A percentile compares a stretch with the other conserved stretches of the same genome.
These are phyloP conservation scores for Danio choprae DNA, from an alignment of 2,797 vertebrate genomes.

Conservation along the genomic window DNA sequence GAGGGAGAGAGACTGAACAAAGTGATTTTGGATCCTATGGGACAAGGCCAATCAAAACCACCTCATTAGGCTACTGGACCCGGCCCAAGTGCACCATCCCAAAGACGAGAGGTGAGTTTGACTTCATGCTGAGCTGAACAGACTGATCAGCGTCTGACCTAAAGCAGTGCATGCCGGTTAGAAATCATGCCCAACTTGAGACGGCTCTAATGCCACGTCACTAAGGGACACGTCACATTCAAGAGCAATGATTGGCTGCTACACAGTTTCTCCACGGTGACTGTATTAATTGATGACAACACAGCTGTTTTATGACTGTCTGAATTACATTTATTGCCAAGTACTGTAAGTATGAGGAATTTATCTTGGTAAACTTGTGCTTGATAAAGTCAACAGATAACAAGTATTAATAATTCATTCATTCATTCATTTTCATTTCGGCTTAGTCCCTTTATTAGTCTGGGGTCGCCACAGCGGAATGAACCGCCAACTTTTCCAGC, in stretches of 20 bases:
- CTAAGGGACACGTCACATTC: no score
- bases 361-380: no score
- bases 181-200: background rate
- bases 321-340: no score
- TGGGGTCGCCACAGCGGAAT: no score
- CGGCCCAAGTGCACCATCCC: slow-evolving; percentile 70
- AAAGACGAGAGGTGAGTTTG: slow-evolving; percentile 41
- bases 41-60: slow-evolving; percentile 74
- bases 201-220: background rate
- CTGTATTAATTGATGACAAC: background rate
- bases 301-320: no score
- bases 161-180: background rate
- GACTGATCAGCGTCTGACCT: background rate
- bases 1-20: slow-evolving; percentile 63
- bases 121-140: background rate
- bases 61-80: slow-evolving; percentile 79
- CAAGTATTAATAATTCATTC: no score
- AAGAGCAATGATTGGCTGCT: background rate
- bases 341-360: no score
- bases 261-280: background rate
- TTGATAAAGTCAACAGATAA: no score
- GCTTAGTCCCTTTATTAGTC: no score
- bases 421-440: no score
- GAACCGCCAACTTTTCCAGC: no score
- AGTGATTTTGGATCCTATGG: slow-evolving; percentile 72